Base-by-base conservation (phyloP, 2,888 invertebrate genomes). In the Harpalus rubripes region DNA sequence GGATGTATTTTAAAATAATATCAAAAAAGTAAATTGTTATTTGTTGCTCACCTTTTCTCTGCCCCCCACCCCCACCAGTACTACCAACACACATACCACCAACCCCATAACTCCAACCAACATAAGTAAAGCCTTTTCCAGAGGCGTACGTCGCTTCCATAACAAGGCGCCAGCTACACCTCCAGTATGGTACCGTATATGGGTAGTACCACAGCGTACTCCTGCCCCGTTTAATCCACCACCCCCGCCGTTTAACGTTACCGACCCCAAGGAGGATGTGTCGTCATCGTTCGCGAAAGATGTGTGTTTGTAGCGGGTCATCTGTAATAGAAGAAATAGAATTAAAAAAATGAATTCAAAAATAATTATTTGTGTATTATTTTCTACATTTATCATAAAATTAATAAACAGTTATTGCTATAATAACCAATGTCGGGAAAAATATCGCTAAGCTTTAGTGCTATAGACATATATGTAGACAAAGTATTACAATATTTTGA, bases 281-380 rank as follows among this genome's bases (percentile, higher is more conserved):
- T 97, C 97, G 87, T 96, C 96, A 89, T 96, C 96, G 90, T 52
- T 52, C 10, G 95, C 95, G 88, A 97, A 96, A 88, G 96, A 96
- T 26, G 96, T 95, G 91, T 96, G 96, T 92, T 96, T 96, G 90
- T 97, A 97, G 87, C 96, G 94, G 88, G 96, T 96, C 97, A 97
- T 97, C 97, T 97, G 92, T 3, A 90, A 90, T 81, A 44, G 44
- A 44, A 18, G 16, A 72, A 32, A 32, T 32, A 6, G 32, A 32
- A 32, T 32, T 32, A 32, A 5, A 6, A 32, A 32, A 32, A 32
- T 32, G 32, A 32, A 32, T 22, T 22, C 3, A 22, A 22, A 22
- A 22, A n/a, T n/a, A n/a, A n/a, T n/a, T n/a, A n/a, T n/a, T n/a
- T n/a, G n/a, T n/a, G n/a, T n/a, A n/a, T n/a, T n/a, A n/a, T n/a